phyloP scores from a whole-genome alignment of 1,140 invertebrate species.

The Glossosoma conforme region DNA sequence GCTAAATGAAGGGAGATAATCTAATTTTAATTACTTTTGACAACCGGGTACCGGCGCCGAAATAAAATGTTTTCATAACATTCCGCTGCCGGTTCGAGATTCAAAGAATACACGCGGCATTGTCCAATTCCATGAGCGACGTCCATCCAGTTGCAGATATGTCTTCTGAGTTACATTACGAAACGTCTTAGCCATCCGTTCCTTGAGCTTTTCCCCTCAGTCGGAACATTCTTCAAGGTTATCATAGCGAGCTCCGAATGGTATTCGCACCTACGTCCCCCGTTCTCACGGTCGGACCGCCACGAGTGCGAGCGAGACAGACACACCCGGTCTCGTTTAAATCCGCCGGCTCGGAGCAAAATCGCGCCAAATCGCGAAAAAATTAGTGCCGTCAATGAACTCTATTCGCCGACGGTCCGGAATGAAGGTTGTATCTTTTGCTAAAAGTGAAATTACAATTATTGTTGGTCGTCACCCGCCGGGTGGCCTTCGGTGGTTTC shows the following conservation, averaged over 20 bases:
- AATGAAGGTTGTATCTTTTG: slow-evolving; percentile 2
- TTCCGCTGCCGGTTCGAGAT: neutral
- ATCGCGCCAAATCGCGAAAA: slow-evolving; percentile 10
- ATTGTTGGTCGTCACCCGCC: too few relatives aligned
- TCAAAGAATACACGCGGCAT: neutral
- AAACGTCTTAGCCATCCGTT: neutral
- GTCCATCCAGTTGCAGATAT: neutral
- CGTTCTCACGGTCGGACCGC: neutral
- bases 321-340: neutral
- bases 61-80: neutral
- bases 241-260: neutral
- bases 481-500: neutral
- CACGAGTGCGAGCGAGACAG: neutral
- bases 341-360: neutral
- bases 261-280: neutral
- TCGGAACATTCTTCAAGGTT: slow-evolving; percentile 5
- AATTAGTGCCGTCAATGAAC: slow-evolving; percentile 9
- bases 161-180: neutral
- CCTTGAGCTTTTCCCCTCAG: neutral
- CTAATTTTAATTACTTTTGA: too few relatives aligned
- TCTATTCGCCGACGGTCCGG: neutral
- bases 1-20: too few relatives aligned
- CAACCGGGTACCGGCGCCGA: neutral
- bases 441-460: slow-evolving; percentile 2
- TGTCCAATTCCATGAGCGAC: neutral